A percentile compares a stretch with the other conserved stretches of the same genome.
phyloP scores from a whole-genome alignment of 2,113 vertebrate genomes.

The Eleginops maclovinus region DNA sequence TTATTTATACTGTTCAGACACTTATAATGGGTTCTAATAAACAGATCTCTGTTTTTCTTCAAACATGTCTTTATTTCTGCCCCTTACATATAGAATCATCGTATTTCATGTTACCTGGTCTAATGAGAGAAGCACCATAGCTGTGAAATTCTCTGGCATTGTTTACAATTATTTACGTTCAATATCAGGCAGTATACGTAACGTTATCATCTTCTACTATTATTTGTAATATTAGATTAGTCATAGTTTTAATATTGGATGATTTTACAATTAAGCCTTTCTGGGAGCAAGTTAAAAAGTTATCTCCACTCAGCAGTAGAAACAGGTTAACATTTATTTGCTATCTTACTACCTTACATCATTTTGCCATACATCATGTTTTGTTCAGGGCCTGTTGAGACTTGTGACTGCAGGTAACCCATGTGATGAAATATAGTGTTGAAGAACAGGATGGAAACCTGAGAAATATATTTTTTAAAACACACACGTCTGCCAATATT shows the following conservation, averaged over 20 bases:
- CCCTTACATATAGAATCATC: conserved; percentile 8
- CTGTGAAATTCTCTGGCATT: no score
- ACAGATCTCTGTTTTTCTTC: neutral
- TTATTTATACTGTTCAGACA: conserved; percentile 32
- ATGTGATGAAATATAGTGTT: neutral
- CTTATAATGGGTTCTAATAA: conserved; percentile 22
- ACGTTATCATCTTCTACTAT: neutral
- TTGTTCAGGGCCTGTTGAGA: neutral
- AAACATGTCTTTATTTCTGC: conserved; percentile 19
- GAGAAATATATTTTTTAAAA: neutral
- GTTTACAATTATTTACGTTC: no score
- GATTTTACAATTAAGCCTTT: neutral
- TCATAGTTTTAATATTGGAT: neutral
- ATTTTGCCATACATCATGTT: neutral
- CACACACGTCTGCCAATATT: neutral
- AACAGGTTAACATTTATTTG: no score
- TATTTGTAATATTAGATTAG: neutral
- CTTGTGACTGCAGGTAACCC: neutral
- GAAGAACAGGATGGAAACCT: neutral
- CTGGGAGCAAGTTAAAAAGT: neutral
- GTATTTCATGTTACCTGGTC: neutral
- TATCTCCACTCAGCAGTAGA: no score
- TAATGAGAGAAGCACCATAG: neutral
- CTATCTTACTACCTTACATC: neutral
- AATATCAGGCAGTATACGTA: no score